Conservation (phyloP, 2,113 vertebrate species). For the Oryzias melastigma region DNA sequence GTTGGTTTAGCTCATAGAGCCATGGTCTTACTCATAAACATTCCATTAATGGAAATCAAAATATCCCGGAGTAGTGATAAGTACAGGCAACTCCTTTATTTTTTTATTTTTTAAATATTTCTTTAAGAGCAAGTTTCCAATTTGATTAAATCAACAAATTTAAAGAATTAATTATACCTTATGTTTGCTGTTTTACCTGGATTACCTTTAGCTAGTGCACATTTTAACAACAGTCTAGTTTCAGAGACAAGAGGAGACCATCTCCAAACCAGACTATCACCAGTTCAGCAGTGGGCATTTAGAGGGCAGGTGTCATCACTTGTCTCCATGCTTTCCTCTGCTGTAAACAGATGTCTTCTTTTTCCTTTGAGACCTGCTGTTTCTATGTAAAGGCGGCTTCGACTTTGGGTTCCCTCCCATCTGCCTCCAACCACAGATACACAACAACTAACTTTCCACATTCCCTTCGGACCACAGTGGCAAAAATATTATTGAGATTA, state of each 20-base stretch:
- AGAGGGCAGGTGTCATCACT: slow-evolving; percentile 44
- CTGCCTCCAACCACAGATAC: slow-evolving; percentile 53
- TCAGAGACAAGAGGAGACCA: background rate
- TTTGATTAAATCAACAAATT: background rate
- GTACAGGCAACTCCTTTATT: too few species aligned
- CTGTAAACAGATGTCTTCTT: slow-evolving; percentile 60
- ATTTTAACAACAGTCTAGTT: background rate
- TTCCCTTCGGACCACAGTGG: slow-evolving; percentile 31
- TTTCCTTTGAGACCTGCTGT: slow-evolving; percentile 59
- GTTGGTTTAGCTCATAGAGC: too few species aligned
- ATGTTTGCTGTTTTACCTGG: too few species aligned
- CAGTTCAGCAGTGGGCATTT: slow-evolving; percentile 10
- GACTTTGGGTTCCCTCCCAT: slow-evolving; percentile 55
- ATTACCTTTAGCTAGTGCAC: background rate
- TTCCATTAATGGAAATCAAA: too few species aligned
- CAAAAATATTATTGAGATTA: slow-evolving; percentile 30
- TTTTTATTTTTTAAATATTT: background rate
- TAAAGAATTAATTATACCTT: background rate
- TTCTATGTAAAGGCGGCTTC: slow-evolving; percentile 54
- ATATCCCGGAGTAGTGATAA: too few species aligned
- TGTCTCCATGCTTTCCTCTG: slow-evolving; percentile 31
- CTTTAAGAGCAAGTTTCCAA: background rate
- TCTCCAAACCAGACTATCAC: slow-evolving; percentile 12
- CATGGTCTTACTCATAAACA: too few species aligned
- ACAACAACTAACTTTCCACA: slow-evolving; percentile 53